Evolutionary conservation across 2,113 vertebrate genomes (phyloP).

Genomic region (Toxostoma redivivum): DNA sequence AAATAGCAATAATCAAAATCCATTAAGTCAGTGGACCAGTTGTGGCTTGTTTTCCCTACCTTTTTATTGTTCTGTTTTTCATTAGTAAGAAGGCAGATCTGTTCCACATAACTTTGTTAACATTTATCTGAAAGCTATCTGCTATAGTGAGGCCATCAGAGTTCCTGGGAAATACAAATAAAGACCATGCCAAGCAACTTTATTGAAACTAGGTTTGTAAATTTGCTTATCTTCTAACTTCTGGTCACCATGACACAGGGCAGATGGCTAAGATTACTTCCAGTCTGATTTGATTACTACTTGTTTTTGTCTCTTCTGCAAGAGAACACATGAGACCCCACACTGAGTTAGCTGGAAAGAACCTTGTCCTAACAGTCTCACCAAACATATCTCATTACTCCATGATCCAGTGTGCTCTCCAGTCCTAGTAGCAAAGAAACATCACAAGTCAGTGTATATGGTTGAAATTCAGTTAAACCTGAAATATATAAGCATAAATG

Average conservation of each 20-base stretch:
- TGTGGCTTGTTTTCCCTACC: background rate
- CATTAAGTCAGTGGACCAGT: background rate
- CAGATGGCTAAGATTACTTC: conserved; percentile 57
- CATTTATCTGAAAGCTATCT: conserved; percentile 50
- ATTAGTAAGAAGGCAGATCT: conserved; percentile 27
- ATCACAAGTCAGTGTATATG: background rate
- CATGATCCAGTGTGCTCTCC: background rate
- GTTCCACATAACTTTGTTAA: conserved; percentile 7
- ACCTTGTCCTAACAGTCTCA: background rate
- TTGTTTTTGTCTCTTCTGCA: conserved; percentile 22
- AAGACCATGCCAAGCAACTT: conserved; percentile 36
- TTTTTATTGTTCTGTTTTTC: conserved; percentile 36
- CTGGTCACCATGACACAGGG: conserved; percentile 29
- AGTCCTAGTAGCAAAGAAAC: background rate
- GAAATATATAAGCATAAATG: background rate
- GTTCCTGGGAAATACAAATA: conserved; percentile 10
- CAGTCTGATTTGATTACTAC: conserved; percentile 60
- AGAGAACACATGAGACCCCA: background rate
- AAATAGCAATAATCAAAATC: conserved; percentile 17
- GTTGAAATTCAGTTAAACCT: background rate
- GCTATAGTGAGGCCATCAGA: background rate
- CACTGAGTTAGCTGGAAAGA: background rate
- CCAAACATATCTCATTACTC: background rate
- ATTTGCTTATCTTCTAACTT: conserved; percentile 40
- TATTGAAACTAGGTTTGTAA: conserved; percentile 46